These are phyloP conservation scores for Nasonovia ribisnigri DNA, from an alignment of 2,888 invertebrate genomes.

Conservation along the genomic window DNA sequence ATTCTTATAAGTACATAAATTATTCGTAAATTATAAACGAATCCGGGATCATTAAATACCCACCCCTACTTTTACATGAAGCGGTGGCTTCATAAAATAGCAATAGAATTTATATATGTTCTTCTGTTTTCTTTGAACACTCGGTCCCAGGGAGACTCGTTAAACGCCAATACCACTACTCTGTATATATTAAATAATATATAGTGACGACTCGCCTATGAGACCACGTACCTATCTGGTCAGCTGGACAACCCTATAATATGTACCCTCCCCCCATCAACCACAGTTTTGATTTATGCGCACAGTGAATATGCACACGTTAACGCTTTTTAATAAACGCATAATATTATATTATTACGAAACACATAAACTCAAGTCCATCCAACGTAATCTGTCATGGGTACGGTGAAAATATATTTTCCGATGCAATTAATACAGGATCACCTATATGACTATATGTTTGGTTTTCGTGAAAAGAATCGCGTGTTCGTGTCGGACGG, in stretches of 20 bases:
- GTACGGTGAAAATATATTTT: neutral
- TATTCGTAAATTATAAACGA: too few species aligned
- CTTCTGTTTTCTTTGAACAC: neutral
- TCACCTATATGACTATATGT: neutral
- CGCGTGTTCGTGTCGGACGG: constrained; percentile 21
- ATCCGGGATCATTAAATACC: too few species aligned
- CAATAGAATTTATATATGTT: neutral
- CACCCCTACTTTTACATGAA: too few species aligned
- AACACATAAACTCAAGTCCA: neutral
- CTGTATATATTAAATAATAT: too few species aligned
- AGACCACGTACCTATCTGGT: too few species aligned
- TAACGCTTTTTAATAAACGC: neutral
- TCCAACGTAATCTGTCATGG: neutral
- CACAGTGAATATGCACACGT: neutral
- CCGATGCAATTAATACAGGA: neutral
- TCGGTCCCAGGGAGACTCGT: neutral
- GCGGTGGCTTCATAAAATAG: too few species aligned
- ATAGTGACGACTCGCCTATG: neutral
- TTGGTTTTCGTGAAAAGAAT: neutral
- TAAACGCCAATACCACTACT: neutral
- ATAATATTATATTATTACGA: neutral
- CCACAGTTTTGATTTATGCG: neutral
- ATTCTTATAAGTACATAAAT: too few species aligned
- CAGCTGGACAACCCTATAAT: neutral
- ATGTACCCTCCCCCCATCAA: too few species aligned